These are phyloP conservation scores for Lysandra coridon DNA, from an alignment of 2,888 invertebrate species.

Conservation along the genomic window DNA sequence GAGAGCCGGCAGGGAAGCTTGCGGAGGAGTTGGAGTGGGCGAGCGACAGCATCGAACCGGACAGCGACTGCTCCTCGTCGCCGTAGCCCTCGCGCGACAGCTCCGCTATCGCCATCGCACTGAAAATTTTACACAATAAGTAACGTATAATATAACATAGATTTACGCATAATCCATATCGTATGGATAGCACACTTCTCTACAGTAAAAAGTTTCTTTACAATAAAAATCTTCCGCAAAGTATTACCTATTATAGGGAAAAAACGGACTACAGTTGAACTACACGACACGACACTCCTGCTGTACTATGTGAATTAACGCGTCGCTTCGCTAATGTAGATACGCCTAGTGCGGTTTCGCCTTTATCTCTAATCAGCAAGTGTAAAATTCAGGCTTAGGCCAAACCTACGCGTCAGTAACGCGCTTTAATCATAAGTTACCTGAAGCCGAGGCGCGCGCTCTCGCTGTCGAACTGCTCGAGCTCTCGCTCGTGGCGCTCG, in stretches of 20 bases:
- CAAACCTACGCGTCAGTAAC: too few species aligned
- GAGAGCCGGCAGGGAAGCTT: conserved; percentile 92
- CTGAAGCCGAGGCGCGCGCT: conserved; percentile 96
- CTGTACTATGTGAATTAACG: too few species aligned
- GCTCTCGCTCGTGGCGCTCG: conserved; percentile 93
- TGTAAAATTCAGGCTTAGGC: neutral
- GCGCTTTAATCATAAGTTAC: conserved; percentile 63
- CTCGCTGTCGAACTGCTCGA: conserved; percentile 97
- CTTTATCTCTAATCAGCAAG: neutral
- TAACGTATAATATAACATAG: too few species aligned
- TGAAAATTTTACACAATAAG: conserved; percentile 52
- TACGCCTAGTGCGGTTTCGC: too few species aligned
- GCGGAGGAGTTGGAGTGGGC: conserved; percentile 97
- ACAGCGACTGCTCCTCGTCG: conserved; percentile 94
- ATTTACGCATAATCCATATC: too few species aligned
- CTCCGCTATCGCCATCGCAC: conserved; percentile 94
- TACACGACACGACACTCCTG: too few species aligned
- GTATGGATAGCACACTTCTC: too few species aligned
- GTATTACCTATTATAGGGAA: too few species aligned
- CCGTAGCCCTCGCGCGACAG: conserved; percentile 93
- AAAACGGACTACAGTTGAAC: too few species aligned
- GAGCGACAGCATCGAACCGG: conserved; percentile 96
- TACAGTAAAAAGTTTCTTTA: too few species aligned
- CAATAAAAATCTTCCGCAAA: too few species aligned
- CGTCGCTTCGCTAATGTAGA: too few species aligned